Percentiles rank a stretch among this genome's conserved stretches.
phyloP scores from a whole-genome alignment of 2,888 invertebrate genomes.

The Chesias legatella region DNA sequence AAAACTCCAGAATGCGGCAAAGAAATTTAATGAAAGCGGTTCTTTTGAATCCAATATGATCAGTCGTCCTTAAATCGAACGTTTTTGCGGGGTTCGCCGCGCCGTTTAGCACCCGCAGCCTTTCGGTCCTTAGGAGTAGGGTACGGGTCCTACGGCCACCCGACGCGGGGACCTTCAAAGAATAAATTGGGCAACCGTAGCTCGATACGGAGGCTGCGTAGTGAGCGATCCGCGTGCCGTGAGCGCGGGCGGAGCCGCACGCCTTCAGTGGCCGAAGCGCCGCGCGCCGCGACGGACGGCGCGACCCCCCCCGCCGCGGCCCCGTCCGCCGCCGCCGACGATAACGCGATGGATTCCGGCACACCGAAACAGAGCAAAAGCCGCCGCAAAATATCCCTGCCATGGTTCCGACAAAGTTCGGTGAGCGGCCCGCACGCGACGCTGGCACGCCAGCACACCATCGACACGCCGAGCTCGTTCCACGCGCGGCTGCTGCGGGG shows the following conservation, averaged over 20 bases:
- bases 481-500: slow-evolving; percentile 87
- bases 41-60: background rate
- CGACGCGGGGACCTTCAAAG: slow-evolving; percentile 49
- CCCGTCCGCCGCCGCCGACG: slow-evolving; percentile 47
- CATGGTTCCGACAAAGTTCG: slow-evolving; percentile 93
- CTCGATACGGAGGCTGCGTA: slow-evolving; percentile 79
- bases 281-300: slow-evolving; percentile 60
- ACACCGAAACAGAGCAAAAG: slow-evolving; percentile 82
- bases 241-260: slow-evolving; percentile 40
- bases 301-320: slow-evolving; percentile 49
- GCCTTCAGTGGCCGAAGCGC: slow-evolving; percentile 55
- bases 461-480: slow-evolving; percentile 93
- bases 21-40: slow-evolving; percentile 5
- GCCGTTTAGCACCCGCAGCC: too few species aligned
- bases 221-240: slow-evolving; percentile 50
- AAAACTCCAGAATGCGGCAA: slow-evolving; percentile 2
- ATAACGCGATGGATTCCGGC: slow-evolving; percentile 48
- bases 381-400: slow-evolving; percentile 92
- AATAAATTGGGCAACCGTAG: slow-evolving; percentile 65
- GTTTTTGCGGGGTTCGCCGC: too few species aligned
- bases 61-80: too few species aligned
- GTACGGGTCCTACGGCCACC: slow-evolving; percentile 59
- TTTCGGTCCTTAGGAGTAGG: slow-evolving; percentile 17
- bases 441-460: slow-evolving; percentile 92
- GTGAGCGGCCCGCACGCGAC: slow-evolving; percentile 86